Evolutionary conservation across 2,888 invertebrate species (phyloP).

Genomic region (Apantesis nais): DNA sequence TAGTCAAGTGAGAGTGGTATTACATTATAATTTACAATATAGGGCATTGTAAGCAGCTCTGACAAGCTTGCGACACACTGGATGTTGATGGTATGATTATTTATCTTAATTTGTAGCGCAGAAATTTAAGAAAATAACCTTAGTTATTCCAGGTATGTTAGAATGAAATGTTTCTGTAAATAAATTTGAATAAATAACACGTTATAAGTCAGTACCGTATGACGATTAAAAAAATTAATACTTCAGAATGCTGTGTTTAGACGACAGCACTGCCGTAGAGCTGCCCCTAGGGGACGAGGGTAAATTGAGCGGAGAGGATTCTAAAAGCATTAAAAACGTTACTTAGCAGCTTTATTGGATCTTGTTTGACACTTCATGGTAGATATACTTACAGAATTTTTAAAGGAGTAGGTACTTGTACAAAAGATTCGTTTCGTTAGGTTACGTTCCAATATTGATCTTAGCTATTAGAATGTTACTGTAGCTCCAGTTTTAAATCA

Average conservation of each 20-base stretch:
- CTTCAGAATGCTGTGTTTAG: too few species aligned
- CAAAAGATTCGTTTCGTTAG: conserved; percentile 36
- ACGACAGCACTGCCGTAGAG: too few species aligned
- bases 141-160: neutral
- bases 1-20: neutral
- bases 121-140: neutral
- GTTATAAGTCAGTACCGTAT: too few species aligned
- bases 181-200: neutral
- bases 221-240: too few species aligned
- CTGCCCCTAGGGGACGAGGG: too few species aligned
- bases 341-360: too few species aligned
- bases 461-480: conserved; percentile 15
- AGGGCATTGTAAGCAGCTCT: neutral
- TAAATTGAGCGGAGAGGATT: too few species aligned
- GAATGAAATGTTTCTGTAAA: neutral
- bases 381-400: neutral
- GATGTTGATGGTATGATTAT: neutral
- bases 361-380: too few species aligned
- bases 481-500: conserved; percentile 10
- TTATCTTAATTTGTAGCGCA: neutral
- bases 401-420: neutral
- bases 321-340: too few species aligned
- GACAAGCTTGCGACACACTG: neutral
- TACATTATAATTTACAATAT: neutral
- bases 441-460: conserved; percentile 34